A percentile compares a stretch with the other conserved stretches of the same genome.
Conservation (phyloP, 1,140 invertebrate species). For the Odontomachus brunneus region DNA sequence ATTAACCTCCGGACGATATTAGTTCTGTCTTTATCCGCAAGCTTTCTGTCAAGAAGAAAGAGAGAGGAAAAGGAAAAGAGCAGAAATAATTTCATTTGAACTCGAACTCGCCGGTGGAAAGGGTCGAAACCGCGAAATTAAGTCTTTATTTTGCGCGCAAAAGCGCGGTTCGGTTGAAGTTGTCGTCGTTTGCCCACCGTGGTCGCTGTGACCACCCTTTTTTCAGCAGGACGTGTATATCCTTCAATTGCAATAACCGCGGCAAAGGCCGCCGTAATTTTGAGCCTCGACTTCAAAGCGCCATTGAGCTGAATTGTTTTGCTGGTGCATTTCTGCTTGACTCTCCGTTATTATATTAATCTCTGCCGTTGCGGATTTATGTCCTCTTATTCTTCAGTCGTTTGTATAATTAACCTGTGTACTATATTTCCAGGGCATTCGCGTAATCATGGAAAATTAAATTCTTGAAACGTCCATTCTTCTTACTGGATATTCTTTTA, state of each 20-base stretch:
- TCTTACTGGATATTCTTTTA: too few species aligned
- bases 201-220: background rate
- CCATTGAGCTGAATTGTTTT: conserved; percentile 13
- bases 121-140: conserved; percentile 18
- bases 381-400: background rate
- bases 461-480: background rate
- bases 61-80: background rate
- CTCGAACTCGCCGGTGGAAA: conserved; percentile 11
- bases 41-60: background rate
- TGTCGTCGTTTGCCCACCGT: conserved; percentile 22
- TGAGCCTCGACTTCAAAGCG: conserved; percentile 22
- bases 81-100: conserved; percentile 44
- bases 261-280: conserved; percentile 24
- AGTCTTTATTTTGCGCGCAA: conserved; percentile 20
- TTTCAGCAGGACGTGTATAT: background rate
- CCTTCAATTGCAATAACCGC: conserved; percentile 13
- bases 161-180: conserved; percentile 16
- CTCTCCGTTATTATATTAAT: conserved; percentile 32
- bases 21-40: conserved; percentile 20
- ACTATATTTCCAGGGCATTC: background rate
- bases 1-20: conserved; percentile 29
- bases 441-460: background rate
- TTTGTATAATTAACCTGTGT: background rate
- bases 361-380: background rate
- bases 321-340: background rate